Evolutionary conservation across 2,888 invertebrate genomes (phyloP).

Genomic region (Tetheella fluctuosa): DNA sequence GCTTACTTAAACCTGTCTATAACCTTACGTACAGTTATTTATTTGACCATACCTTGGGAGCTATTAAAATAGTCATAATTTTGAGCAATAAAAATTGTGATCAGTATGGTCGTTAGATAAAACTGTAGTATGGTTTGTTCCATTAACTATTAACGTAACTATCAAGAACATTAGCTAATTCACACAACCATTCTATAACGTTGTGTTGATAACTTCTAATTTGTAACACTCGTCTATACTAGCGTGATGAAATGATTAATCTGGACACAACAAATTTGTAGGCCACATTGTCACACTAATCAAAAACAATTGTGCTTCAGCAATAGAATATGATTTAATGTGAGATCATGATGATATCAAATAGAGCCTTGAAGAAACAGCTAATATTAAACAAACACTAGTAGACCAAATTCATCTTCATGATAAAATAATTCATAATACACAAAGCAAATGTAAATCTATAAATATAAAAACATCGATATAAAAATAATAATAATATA

Average conservation of each 20-base stretch:
- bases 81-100: neutral
- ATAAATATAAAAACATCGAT: neutral
- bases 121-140: neutral
- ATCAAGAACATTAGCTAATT: slow-evolving; percentile 16
- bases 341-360: slow-evolving; percentile 45
- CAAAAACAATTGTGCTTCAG: slow-evolving; percentile 62
- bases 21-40: slow-evolving; percentile 16
- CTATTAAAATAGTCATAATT: slow-evolving; percentile 1
- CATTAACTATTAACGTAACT: neutral
- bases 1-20: slow-evolving; percentile 16
- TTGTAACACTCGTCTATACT: slow-evolving; percentile 45
- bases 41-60: slow-evolving; percentile 23
- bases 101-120: neutral
- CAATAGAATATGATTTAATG: slow-evolving; percentile 43
- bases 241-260: slow-evolving; percentile 43
- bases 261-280: slow-evolving; percentile 53
- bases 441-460: too few species aligned
- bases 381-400: neutral
- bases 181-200: slow-evolving; percentile 22
- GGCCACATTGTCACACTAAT: slow-evolving; percentile 59
- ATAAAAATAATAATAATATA: neutral
- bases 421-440: too few species aligned
- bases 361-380: slow-evolving; percentile 18
- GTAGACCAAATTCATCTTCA: neutral
- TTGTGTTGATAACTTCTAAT: slow-evolving; percentile 47